Conservation (phyloP, 2,797 vertebrate genomes). For the Ambastaia sidthimunki region DNA sequence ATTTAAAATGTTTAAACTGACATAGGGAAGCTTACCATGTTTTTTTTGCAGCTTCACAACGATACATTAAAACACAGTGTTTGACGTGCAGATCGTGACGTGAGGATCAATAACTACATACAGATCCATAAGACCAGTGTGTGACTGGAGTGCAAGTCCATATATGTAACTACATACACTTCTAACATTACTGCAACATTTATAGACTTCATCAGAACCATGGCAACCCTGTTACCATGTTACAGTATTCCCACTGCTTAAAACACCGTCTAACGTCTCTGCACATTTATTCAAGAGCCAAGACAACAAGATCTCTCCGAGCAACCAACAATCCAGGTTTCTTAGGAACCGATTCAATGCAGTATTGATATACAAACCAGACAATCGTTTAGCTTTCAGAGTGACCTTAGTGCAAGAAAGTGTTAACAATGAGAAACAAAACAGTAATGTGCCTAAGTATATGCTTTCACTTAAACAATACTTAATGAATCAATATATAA, state of each 20-base stretch:
- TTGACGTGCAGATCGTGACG: background rate
- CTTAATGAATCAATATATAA: background rate
- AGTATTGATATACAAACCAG: background rate
- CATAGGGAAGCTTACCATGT: background rate
- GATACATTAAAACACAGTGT: background rate
- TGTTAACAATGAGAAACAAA: background rate
- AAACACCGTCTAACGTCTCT: background rate
- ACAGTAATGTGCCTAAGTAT: background rate
- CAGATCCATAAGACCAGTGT: background rate
- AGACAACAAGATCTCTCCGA: conserved; percentile 3
- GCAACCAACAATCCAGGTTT: conserved; percentile 8
- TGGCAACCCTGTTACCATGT: conserved; percentile 30
- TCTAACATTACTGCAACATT: conserved; percentile 17
- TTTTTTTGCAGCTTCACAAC: background rate
- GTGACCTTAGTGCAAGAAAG: too few relatives aligned
- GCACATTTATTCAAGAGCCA: background rate
- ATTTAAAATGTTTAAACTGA: too few relatives aligned
- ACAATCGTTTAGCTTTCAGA: background rate
- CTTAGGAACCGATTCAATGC: conserved; percentile 44
- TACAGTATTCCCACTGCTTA: conserved; percentile 15
- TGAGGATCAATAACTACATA: conserved; percentile 1
- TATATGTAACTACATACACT: background rate
- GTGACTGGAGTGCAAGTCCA: conserved; percentile 10
- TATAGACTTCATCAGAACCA: conserved; percentile 38
- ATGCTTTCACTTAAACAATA: background rate